Evolutionary conservation across 2,797 vertebrate species (phyloP).

Genomic region (Hydrolagus colliei): DNA sequence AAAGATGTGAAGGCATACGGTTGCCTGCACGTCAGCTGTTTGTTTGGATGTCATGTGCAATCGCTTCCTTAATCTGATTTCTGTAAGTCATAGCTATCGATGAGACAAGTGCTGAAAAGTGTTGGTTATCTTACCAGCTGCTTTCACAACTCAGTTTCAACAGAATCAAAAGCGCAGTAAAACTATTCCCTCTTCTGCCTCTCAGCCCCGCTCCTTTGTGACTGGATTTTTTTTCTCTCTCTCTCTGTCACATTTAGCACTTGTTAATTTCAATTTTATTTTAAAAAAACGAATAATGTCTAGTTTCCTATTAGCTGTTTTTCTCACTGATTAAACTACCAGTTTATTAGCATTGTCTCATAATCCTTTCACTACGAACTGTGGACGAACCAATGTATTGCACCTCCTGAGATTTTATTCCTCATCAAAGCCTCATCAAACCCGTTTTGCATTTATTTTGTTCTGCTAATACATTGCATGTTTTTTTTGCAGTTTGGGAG

Average conservation of each 20-base stretch:
- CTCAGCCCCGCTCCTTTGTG: too few relatives aligned
- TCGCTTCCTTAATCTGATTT: neutral
- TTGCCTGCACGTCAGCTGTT: neutral
- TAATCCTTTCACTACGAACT: slow-evolving; percentile 23
- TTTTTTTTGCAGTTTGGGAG: neutral
- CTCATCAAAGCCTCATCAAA: slow-evolving; percentile 20
- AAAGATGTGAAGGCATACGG: neutral
- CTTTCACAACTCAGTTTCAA: neutral
- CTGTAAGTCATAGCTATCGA: neutral
- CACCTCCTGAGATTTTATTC: slow-evolving; percentile 19
- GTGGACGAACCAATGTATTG: neutral
- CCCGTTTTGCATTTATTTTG: slow-evolving; percentile 29
- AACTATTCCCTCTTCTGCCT: neutral
- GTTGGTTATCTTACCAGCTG: neutral
- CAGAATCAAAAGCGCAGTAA: neutral
- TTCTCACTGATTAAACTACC: neutral
- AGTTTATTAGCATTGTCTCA: slow-evolving; percentile 10
- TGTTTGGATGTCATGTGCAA: neutral
- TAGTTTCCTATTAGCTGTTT: neutral
- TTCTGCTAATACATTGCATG: neutral
- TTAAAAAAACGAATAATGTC: neutral
- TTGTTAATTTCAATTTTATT: neutral
- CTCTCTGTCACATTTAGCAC: neutral
- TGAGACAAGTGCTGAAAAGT: neutral
- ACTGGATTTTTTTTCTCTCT: too few relatives aligned